Base-by-base conservation (phyloP, 2,888 invertebrate species). In the Sarcophaga rosellei region DNA sequence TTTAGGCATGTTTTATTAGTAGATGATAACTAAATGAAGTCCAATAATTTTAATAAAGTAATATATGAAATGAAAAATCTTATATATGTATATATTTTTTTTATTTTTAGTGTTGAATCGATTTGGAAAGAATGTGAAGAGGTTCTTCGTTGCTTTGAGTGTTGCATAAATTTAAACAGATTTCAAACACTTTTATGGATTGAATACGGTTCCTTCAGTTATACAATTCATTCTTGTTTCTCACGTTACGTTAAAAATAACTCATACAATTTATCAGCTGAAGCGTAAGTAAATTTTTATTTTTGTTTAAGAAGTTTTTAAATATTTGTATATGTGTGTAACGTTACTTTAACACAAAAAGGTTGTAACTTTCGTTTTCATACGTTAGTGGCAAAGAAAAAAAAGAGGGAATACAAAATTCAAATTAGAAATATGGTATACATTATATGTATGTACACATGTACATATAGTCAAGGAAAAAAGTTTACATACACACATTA, bases 181-280 rank as follows among this genome's bases (percentile, higher is more conserved):
- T 95, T 95, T 53, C 96, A 96, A 90, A 95, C 96, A 69, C 95
- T 96, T 74, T 94, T 98, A 89, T 97, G 97, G 97, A 97, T 98
- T 77, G 99, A 99, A 92, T 98, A 96, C 91, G 99, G 98, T 3
- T 96, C 96, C 57, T 97, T 98, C 90, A 96, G 97, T 3, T 99
- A 99, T 90, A 96, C 96, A 89, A 95, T 98, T 20, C 98, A 98
- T 92, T 97, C 98, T 0, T 97, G 97, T 92, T 97, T 97, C 91
- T 98, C 98, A 0, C 95, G 98, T 82, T 94, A 97, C 76, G 93
- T 98, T 12, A 88, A 88, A 57, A 68, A 82, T 21, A 62, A 70
- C 17, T 47, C 59, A 10, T n/a, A 62, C 5, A 81, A 69, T 6
- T 10, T 17, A 3, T 4, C 63, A 17, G 17, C 1, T 0, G 69